Evolutionary conservation across 2,113 vertebrate species (phyloP), one percentile per base, ranked within the genome.

Genomic region (Hystrix brachyura): DNA sequence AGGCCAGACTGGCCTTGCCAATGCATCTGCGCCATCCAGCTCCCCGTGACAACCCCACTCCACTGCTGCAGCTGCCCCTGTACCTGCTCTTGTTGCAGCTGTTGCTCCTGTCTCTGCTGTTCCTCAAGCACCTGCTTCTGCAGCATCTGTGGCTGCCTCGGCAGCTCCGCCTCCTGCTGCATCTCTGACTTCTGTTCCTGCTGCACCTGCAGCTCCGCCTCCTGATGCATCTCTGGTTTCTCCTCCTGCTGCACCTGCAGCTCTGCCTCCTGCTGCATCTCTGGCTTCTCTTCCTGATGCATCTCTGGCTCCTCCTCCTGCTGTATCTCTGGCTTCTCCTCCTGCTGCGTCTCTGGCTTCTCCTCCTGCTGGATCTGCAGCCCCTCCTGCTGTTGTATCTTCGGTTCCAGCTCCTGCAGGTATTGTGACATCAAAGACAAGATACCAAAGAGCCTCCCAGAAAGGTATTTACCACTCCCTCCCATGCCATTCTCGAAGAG

Each of bases 1-100:
- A 99, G 83, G 78, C 98, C 98, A 0, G 98, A 97, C 97, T 99
- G 99, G 88, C 98, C 95, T 0, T 98, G 98, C 91, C 99, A 88
- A 93, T 98, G 98, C 0, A 97, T 97, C 1, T 98, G 97, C 97
- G 99, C 98, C 2, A 92, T 64, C 90, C 98, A 98, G 34, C 82
- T 98, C 98, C n/a, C 98, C 74, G 95, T 96, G 17, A 98, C 7
- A 3, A 98, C 83, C 55, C 98, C 98, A 96, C 98, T 98, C 94
- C 98, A 97, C 5, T 74, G 23, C 72, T 46, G 10, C 5, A 98
- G 87, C 53, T 95, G 92, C 67, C 11, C 27, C 11, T 51, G 57
- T 38, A 38, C 65, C 92, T 88, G 51, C 4, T 34, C 1, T 18
- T n/a, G 18, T 34, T 57, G 48, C 12, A 6, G 27, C 18, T 64